phyloP scores from a whole-genome alignment of 2,797 vertebrate species.

The Carapus acus region DNA sequence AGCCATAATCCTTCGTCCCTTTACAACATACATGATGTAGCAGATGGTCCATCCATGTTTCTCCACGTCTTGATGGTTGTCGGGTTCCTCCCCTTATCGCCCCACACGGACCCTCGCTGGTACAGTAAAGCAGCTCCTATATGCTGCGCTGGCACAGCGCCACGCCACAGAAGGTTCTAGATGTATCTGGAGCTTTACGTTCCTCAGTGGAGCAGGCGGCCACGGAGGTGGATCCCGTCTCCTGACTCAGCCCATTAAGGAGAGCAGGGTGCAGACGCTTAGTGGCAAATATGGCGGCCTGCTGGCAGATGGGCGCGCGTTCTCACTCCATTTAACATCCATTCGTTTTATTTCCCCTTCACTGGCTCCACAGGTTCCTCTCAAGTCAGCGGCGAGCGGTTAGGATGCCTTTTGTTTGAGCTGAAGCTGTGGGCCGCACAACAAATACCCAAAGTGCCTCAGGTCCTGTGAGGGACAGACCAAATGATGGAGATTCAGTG shows the following conservation, averaged over 20 bases:
- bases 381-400: constrained; percentile 29
- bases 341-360: constrained; percentile 36
- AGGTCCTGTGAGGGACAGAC: too few species aligned
- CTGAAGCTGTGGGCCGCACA: constrained; percentile 3
- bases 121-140: constrained; percentile 20
- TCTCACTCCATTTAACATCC: constrained; percentile 67
- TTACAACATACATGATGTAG: neutral
- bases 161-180: constrained; percentile 31
- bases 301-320: constrained; percentile 63
- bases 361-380: constrained; percentile 27
- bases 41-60: neutral
- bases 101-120: constrained; percentile 21
- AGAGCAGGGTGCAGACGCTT: constrained; percentile 62
- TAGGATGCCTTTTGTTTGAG: constrained; percentile 12
- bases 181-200: constrained; percentile 48
- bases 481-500: too few species aligned
- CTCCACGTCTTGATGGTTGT: constrained; percentile 10
- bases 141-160: neutral
- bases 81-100: constrained; percentile 18
- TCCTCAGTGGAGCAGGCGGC: constrained; percentile 61
- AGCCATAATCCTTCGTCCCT: constrained; percentile 4
- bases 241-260: constrained; percentile 78
- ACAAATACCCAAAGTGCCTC: neutral
- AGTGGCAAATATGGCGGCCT: constrained; percentile 39
- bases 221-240: constrained; percentile 61